A percentile compares a stretch with the other conserved stretches of the same genome.
Evolutionary conservation across 2,888 invertebrate genomes (phyloP).

Genomic region (Rambutsinella grinnellia): DNA sequence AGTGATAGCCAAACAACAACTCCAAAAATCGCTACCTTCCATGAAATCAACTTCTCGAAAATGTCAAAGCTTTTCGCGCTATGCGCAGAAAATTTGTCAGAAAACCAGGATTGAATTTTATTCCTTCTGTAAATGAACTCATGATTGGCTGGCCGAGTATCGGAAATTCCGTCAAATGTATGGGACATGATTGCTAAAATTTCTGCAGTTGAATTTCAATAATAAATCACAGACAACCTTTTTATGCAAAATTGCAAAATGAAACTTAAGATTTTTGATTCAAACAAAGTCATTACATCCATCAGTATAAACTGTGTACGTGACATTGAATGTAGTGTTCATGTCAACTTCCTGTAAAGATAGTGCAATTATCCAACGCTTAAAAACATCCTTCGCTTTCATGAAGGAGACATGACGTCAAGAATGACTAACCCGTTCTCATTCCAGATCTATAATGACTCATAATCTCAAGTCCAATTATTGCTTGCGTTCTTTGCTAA

Average conservation of each 20-base stretch:
- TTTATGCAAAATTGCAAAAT: too few relatives aligned
- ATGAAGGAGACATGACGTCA: too few relatives aligned
- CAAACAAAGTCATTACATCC: neutral
- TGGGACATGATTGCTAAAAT: too few relatives aligned
- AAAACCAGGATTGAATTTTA: constrained; percentile 5
- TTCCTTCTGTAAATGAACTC: constrained; percentile 15
- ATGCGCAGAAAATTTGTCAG: neutral
- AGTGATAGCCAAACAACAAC: constrained; percentile 7
- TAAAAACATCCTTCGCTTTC: too few relatives aligned
- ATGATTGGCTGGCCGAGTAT: neutral
- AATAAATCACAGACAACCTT: too few relatives aligned
- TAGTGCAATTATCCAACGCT: too few relatives aligned
- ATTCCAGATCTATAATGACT: too few relatives aligned
- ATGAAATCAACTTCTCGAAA: neutral
- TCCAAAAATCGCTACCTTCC: neutral
- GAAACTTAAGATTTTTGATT: too few relatives aligned
- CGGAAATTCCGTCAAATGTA: constrained; percentile 16
- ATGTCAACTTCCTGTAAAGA: constrained; percentile 5
- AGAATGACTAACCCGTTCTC: too few relatives aligned
- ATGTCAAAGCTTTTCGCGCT: neutral
- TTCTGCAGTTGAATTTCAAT: too few relatives aligned
- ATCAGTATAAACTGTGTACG: neutral
- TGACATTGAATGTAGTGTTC: neutral
- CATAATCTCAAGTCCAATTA: too few relatives aligned
- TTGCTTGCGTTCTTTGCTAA: too few relatives aligned